Conservation (phyloP, 2,888 invertebrate species). For the Dryocosmus kuriphilus region DNA sequence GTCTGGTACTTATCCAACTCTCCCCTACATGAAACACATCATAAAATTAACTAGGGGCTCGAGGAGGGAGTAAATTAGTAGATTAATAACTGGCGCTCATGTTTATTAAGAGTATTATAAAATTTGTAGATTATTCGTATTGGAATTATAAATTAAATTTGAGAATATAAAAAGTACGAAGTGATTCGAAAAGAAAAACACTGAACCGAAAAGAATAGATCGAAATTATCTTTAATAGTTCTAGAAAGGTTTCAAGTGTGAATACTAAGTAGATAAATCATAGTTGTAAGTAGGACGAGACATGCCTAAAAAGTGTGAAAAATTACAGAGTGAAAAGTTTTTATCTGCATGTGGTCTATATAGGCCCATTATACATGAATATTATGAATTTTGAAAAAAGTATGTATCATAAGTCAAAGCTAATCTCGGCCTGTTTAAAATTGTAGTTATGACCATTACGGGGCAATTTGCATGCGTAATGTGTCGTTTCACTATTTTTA, state of each 20-base stretch:
- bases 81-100: too few relatives aligned
- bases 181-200: neutral
- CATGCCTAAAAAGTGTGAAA: slow-evolving; percentile 33
- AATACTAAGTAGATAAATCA: slow-evolving; percentile 35
- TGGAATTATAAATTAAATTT: neutral
- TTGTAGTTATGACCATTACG: slow-evolving; percentile 1
- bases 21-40: too few relatives aligned
- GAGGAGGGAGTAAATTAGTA: too few relatives aligned
- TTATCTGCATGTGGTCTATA: neutral
- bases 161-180: neutral
- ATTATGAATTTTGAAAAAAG: neutral
- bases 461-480: slow-evolving; percentile 38
- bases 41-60: too few relatives aligned
- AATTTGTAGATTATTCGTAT: too few relatives aligned
- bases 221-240: slow-evolving; percentile 13
- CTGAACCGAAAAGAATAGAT: neutral
- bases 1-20: too few relatives aligned
- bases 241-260: slow-evolving; percentile 31
- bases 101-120: too few relatives aligned
- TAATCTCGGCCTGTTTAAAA: neutral
- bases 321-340: slow-evolving; percentile 10
- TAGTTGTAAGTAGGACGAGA: slow-evolving; percentile 22
- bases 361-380: neutral
- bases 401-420: neutral
- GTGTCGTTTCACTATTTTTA: slow-evolving; percentile 52